Conservation (phyloP, 2,888 invertebrate genomes). For the Cephus pulcher region DNA sequence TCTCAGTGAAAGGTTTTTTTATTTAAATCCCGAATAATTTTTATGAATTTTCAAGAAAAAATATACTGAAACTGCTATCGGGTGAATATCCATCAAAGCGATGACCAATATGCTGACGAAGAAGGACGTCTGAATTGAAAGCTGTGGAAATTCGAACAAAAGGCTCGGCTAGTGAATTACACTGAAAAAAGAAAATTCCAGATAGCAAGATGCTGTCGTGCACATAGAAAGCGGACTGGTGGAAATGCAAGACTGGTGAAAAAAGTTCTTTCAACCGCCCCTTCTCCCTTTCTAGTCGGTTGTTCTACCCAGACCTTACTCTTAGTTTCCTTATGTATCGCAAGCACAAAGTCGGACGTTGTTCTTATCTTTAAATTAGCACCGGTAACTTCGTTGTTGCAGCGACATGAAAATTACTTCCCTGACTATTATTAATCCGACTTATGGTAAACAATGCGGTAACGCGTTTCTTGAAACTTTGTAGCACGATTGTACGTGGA, state of each 20-base stretch:
- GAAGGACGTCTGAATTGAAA: background rate
- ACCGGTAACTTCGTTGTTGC: constrained; percentile 10
- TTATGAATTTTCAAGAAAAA: background rate
- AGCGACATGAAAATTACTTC: background rate
- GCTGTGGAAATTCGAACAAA: background rate
- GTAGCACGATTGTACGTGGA: background rate
- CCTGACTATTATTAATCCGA: background rate
- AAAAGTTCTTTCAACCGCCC: background rate
- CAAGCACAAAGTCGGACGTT: background rate
- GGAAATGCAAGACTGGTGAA: background rate
- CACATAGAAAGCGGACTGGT: background rate
- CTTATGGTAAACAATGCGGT: background rate
- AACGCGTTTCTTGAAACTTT: background rate
- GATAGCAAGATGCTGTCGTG: background rate
- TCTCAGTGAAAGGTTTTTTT: background rate
- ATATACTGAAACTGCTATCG: background rate
- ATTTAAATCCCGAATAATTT: background rate
- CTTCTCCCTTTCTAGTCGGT: background rate
- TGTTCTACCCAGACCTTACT: background rate
- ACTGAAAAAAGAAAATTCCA: background rate
- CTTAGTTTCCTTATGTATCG: background rate
- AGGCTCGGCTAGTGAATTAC: background rate
- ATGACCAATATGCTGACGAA: background rate
- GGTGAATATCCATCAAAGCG: background rate
- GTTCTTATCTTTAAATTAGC: constrained; percentile 39